These are phyloP conservation scores for Nymphalis urticae DNA, from an alignment of 2,888 invertebrate genomes.

Conservation along the genomic window DNA sequence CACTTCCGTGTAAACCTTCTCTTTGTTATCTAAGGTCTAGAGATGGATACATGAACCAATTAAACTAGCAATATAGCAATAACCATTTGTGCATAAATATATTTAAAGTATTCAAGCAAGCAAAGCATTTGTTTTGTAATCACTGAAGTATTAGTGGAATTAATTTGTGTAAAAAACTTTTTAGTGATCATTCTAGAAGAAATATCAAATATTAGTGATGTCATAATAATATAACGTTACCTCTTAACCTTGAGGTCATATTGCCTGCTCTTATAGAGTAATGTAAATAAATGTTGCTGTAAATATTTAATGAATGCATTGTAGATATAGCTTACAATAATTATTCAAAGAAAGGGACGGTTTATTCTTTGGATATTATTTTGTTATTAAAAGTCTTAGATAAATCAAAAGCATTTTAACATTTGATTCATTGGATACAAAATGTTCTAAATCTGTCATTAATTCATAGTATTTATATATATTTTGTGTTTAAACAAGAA, in stretches of 20 bases:
- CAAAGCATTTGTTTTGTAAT: no score
- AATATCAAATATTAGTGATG: background rate
- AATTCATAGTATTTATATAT: background rate
- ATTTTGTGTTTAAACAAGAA: no score
- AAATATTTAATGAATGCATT: background rate
- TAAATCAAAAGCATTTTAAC: no score
- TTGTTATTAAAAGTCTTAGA: no score
- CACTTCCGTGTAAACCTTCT: no score
- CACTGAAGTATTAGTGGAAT: background rate
- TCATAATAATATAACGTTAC: background rate
- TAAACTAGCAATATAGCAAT: no score
- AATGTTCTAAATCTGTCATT: no score
- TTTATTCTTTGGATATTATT: background rate
- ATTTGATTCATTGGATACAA: no score
- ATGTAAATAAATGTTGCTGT: conserved; percentile 45
- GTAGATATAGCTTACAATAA: background rate
- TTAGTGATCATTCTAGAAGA: conserved; percentile 3
- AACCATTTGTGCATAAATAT: background rate
- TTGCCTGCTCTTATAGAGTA: conserved; percentile 53
- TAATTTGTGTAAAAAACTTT: background rate
- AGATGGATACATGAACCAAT: no score
- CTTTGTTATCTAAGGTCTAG: background rate
- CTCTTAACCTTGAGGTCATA: conserved; percentile 38
- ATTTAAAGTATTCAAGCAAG: background rate
- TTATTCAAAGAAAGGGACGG: background rate